These are phyloP conservation scores for Parelbella ahira DNA, from an alignment of 2,888 invertebrate species.

Conservation along the genomic window DNA sequence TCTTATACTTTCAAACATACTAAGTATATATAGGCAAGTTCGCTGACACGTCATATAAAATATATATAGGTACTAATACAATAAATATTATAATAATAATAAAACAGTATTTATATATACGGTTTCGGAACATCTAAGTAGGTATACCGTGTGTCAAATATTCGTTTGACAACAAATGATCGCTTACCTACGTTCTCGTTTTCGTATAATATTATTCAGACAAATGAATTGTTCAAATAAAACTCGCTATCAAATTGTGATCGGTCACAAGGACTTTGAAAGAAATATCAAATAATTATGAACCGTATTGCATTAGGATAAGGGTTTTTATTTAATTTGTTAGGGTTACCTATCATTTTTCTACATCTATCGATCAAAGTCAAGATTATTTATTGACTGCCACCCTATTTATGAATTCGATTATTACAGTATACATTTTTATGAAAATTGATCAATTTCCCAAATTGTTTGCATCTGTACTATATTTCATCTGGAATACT, in stretches of 20 bases:
- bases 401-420: conserved; percentile 14
- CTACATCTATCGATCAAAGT: conserved; percentile 15
- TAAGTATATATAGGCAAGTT: too few relatives aligned
- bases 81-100: too few relatives aligned
- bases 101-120: too few relatives aligned
- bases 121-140: too few relatives aligned
- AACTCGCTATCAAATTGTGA: conserved; percentile 14
- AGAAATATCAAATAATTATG: conserved; percentile 1
- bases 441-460: not conserved
- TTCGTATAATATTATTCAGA: conserved; percentile 14
- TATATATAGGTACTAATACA: too few relatives aligned
- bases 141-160: too few relatives aligned
- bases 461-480: too few relatives aligned
- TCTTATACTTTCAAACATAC: too few relatives aligned
- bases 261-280: not conserved
- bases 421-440: not conserved
- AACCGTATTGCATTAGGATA: conserved; percentile 1
- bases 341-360: too few relatives aligned
- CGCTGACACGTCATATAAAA: too few relatives aligned
- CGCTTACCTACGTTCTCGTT: conserved; percentile 1
- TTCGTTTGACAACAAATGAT: conserved; percentile 1
- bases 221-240: conserved; percentile 20
- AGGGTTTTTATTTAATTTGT: too few relatives aligned
- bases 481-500: too few relatives aligned
- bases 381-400: conserved; percentile 21